Percentiles rank a stretch among this genome's conserved stretches.
These are phyloP conservation scores for Oncorhynchus clarkii DNA, from an alignment of 2,113 vertebrate species.

Conservation along the genomic window DNA sequence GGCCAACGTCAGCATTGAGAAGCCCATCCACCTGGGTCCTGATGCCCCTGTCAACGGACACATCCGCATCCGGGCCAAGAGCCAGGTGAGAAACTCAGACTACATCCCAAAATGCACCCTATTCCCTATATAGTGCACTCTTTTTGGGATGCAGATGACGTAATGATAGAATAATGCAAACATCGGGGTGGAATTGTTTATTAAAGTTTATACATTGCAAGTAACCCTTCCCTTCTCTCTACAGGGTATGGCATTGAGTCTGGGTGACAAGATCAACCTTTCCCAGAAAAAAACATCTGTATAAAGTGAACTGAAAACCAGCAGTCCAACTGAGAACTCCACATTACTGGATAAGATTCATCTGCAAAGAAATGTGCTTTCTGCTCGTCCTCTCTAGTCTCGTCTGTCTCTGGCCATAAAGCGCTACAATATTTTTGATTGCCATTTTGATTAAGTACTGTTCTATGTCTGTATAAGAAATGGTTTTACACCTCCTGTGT, in stretches of 20 bases:
- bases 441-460: constrained; percentile 35
- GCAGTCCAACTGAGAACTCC: not conserved
- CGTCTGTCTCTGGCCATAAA: constrained; percentile 31
- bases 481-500: constrained; percentile 39
- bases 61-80: constrained; percentile 98
- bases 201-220: too few species aligned
- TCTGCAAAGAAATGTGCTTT: constrained; percentile 5
- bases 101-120: not conserved
- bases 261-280: constrained; percentile 98
- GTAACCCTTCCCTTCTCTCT: constrained; percentile 30
- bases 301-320: constrained; percentile 63
- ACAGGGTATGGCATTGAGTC: constrained; percentile 97
- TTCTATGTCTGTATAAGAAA: constrained; percentile 12
- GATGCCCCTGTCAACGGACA: constrained; percentile 95
- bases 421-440: constrained; percentile 35
- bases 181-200: too few species aligned
- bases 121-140: too few species aligned
- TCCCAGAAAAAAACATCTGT: constrained; percentile 92
- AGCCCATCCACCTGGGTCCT: constrained; percentile 93
- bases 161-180: too few species aligned
- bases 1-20: constrained; percentile 99
- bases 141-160: too few species aligned
- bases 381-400: constrained; percentile 1
- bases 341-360: constrained; percentile 33
- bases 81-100: constrained; percentile 79